Evolutionary conservation across 2,113 vertebrate species (phyloP).

Genomic region (Paraplagusia blochii): DNA sequence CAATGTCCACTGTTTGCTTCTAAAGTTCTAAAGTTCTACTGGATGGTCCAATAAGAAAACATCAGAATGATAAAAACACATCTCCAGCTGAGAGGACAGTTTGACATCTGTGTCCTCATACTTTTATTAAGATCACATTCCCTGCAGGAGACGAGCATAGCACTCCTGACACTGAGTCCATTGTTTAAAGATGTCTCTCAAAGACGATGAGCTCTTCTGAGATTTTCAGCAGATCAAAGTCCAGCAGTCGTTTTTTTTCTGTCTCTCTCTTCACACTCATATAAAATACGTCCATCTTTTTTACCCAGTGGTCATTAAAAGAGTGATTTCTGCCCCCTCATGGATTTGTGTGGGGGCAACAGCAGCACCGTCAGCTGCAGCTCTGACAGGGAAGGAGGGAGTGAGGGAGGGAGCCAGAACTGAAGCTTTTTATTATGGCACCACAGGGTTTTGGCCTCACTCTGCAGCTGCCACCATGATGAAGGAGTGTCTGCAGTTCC

Average conservation of each 20-base stretch:
- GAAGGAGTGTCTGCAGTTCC: constrained; percentile 79
- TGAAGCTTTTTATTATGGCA: constrained; percentile 40
- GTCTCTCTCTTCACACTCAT: constrained; percentile 13
- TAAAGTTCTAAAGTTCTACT: no score
- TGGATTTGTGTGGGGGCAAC: constrained; percentile 37
- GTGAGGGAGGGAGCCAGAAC: constrained; percentile 26
- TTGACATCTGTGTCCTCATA: no score
- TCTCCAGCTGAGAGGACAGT: no score
- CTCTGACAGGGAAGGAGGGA: constrained; percentile 39
- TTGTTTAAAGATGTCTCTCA: no score
- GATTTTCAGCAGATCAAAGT: constrained; percentile 31
- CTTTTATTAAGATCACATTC: no score
- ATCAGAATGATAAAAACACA: no score
- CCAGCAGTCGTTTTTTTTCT: constrained; percentile 54
- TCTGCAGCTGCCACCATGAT: constrained; percentile 69
- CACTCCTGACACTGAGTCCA: no score
- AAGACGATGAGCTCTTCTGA: constrained; percentile 41
- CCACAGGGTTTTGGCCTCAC: constrained; percentile 43
- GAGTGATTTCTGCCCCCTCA: constrained; percentile 49
- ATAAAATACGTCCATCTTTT: constrained; percentile 28
- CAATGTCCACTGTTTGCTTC: no score
- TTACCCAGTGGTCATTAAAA: no score
- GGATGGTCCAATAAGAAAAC: no score
- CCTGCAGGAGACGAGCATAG: no score
- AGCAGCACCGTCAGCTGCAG: constrained; percentile 40